phyloP scores from a whole-genome alignment of 1,140 invertebrate genomes.

The Lasioglossum albipes region DNA sequence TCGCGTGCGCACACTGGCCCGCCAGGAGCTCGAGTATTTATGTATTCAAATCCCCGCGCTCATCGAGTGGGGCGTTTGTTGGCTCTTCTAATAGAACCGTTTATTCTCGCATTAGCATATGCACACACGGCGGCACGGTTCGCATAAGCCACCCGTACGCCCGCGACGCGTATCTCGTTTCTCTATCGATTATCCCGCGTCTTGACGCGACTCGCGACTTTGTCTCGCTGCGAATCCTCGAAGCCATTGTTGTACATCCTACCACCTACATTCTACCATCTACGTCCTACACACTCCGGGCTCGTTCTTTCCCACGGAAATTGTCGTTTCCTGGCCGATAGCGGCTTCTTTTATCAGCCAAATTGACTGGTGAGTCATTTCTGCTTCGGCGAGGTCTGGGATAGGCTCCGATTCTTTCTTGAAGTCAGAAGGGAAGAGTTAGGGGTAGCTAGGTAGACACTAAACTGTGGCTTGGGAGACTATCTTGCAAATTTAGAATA shows the following conservation, averaged over 20 bases:
- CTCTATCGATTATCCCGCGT: constrained; percentile 29
- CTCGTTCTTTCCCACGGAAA: background rate
- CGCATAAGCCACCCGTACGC: constrained; percentile 49
- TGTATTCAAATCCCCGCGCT: constrained; percentile 77
- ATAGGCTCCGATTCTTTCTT: too few relatives aligned
- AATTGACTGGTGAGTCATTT: background rate
- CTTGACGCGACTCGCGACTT: constrained; percentile 15
- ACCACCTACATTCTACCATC: too few relatives aligned
- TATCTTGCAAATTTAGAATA: too few relatives aligned
- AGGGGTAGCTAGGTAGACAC: too few relatives aligned
- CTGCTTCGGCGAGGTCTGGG: background rate
- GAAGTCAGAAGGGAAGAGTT: too few relatives aligned
- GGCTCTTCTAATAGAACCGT: constrained; percentile 77
- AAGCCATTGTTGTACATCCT: background rate
- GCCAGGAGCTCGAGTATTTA: constrained; percentile 73
- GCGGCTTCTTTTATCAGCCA: background rate
- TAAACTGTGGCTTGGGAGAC: too few relatives aligned
- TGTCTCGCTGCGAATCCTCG: background rate
- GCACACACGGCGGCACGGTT: constrained; percentile 61
- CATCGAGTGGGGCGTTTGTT: constrained; percentile 76
- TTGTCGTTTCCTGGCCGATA: background rate
- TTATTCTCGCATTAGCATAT: constrained; percentile 79
- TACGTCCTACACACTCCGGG: too few relatives aligned
- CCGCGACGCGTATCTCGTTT: background rate
- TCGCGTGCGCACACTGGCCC: constrained; percentile 63